Percentiles rank a stretch among this genome's conserved stretches.
Conservation (phyloP, 2,888 invertebrate genomes). For the Nudaria mundana region DNA sequence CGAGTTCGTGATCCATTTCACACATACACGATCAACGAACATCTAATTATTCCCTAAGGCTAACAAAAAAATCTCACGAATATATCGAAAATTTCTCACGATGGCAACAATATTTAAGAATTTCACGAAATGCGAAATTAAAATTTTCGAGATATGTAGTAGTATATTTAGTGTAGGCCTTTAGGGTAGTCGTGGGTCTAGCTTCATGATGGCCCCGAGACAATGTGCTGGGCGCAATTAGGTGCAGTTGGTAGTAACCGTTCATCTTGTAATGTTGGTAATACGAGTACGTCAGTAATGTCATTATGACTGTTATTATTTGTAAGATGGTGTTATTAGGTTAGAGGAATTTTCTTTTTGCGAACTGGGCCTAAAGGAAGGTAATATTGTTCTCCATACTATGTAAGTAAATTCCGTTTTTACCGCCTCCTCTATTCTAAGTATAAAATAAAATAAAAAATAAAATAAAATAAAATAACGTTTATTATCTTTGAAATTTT, state of each 20-base stretch:
- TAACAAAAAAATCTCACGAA: conserved; percentile 36
- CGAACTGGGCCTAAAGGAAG: no score
- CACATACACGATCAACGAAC: conserved; percentile 30
- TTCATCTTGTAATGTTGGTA: conserved; percentile 33
- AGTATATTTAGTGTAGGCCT: conserved; percentile 36
- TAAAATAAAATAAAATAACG: no score
- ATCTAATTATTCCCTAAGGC: conserved; percentile 35
- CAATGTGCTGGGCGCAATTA: conserved; percentile 50
- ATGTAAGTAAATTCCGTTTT: no score
- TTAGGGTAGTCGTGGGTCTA: conserved; percentile 39
- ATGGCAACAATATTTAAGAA: conserved; percentile 37
- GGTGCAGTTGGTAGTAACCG: conserved; percentile 36
- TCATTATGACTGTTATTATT: conserved; percentile 14
- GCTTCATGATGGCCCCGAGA: conserved; percentile 57
- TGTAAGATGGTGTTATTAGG: conserved; percentile 17
- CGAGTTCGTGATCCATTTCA: conserved; percentile 33
- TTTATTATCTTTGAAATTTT: no score
- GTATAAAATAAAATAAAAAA: no score
- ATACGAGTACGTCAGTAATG: conserved; percentile 14
- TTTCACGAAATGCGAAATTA: conserved; percentile 39
- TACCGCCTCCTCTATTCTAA: no score
- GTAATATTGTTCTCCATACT: no score
- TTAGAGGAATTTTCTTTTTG: background rate
- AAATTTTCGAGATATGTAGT: conserved; percentile 26
- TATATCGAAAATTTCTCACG: conserved; percentile 37